Conservation (phyloP, 2,888 invertebrate species). For the Phanerotoma sp. region DNA sequence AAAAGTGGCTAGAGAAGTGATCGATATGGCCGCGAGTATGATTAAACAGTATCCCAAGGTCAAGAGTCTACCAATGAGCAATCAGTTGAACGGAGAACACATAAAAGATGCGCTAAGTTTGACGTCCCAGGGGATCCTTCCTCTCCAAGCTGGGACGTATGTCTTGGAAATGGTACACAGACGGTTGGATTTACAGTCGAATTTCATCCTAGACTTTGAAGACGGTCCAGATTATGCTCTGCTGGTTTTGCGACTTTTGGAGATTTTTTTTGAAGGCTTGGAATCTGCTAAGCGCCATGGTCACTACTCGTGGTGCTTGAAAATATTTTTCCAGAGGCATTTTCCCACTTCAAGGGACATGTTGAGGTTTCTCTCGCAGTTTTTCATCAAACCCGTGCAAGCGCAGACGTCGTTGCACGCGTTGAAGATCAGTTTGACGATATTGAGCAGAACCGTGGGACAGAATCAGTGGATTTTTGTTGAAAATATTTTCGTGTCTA, state of each 20-base stretch:
- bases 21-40: conserved; percentile 50
- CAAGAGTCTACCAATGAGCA: conserved; percentile 38
- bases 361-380: conserved; percentile 46
- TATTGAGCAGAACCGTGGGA: conserved; percentile 48
- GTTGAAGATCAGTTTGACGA: conserved; percentile 51
- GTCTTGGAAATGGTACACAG: conserved; percentile 54
- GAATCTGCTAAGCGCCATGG: conserved; percentile 30
- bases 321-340: conserved; percentile 52
- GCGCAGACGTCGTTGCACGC: conserved; percentile 46
- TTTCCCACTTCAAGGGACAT: conserved; percentile 44
- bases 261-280: conserved; percentile 50
- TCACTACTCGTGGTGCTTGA: conserved; percentile 50
- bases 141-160: conserved; percentile 51
- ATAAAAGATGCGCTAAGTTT: conserved; percentile 44
- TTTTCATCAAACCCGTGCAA: conserved; percentile 46
- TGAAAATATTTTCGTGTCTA: conserved; percentile 54
- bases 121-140: conserved; percentile 45
- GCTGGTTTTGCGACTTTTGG: conserved; percentile 44
- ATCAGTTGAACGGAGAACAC: conserved; percentile 49
- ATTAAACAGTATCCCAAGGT: conserved; percentile 44
- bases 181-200: conserved; percentile 45
- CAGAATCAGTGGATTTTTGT: conserved; percentile 48
- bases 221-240: conserved; percentile 42
- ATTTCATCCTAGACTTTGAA: conserved; percentile 46
- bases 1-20: conserved; percentile 43